Evolutionary conservation across 1,140 invertebrate species (phyloP).

Genomic region (Anastrepha obliqua): DNA sequence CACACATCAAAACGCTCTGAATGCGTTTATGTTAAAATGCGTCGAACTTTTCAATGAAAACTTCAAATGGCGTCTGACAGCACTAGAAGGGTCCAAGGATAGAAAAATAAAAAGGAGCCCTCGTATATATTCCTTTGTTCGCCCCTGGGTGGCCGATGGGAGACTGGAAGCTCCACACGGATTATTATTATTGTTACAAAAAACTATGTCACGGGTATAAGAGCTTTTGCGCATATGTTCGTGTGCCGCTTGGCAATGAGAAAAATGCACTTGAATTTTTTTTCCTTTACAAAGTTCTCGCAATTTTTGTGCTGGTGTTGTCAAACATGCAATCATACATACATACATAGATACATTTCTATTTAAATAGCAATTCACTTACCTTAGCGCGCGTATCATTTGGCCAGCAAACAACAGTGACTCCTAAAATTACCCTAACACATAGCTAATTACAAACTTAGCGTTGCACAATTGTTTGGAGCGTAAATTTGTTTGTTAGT

Average conservation of each 20-base stretch:
- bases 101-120: no score
- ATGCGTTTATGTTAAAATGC: no score
- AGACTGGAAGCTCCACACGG: no score
- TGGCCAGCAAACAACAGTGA: constrained; percentile 19
- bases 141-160: no score
- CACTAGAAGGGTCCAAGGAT: no score
- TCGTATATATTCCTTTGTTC: no score
- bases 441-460: constrained; percentile 28
- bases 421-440: constrained; percentile 24
- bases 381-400: constrained; percentile 24
- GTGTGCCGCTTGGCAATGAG: background rate
- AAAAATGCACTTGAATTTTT: background rate
- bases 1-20: no score
- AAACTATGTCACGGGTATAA: no score
- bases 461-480: background rate
- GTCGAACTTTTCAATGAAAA: no score
- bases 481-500: constrained; percentile 8
- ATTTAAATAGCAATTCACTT: constrained; percentile 11
- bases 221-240: background rate
- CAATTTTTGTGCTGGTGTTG: background rate
- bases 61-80: no score
- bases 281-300: background rate
- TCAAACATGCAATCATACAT: background rate
- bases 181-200: no score
- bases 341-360: background rate